These are phyloP conservation scores for Carassius carassius DNA, from an alignment of 2,113 vertebrate species.

Conservation along the genomic window DNA sequence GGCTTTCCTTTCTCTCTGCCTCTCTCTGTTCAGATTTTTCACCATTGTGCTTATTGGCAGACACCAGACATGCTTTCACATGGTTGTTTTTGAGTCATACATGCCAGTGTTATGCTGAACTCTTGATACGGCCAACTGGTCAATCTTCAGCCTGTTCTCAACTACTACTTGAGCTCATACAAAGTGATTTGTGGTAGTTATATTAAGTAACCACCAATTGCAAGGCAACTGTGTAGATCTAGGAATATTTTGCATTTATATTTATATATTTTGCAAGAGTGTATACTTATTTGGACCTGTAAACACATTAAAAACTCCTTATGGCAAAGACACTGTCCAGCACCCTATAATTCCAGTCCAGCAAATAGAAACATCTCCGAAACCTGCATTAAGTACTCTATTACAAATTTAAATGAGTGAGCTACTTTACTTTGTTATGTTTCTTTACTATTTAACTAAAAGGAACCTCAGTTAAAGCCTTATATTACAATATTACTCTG, in stretches of 20 bases:
- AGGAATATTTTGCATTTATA: background rate
- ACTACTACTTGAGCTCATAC: background rate
- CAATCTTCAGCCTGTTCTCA: background rate
- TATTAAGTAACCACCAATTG: background rate
- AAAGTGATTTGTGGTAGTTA: background rate
- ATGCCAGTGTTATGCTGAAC: background rate
- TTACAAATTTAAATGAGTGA: no score
- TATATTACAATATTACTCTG: no score
- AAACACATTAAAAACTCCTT: no score
- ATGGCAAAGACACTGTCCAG: background rate
- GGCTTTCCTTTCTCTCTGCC: slow-evolving; percentile 14
- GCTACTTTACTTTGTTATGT: no score
- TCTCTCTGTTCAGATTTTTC: slow-evolving; percentile 31
- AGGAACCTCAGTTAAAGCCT: no score
- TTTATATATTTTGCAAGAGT: no score
- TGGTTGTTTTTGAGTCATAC: background rate
- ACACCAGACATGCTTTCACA: background rate
- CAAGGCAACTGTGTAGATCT: background rate
- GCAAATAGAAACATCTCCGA: background rate
- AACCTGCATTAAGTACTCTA: no score
- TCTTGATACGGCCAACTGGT: background rate
- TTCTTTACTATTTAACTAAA: no score
- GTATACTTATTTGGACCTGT: no score
- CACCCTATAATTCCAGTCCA: background rate
- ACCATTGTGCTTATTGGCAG: background rate